phyloP scores from a whole-genome alignment of 2,797 vertebrate genomes.

The Aulostomus chinensis region DNA sequence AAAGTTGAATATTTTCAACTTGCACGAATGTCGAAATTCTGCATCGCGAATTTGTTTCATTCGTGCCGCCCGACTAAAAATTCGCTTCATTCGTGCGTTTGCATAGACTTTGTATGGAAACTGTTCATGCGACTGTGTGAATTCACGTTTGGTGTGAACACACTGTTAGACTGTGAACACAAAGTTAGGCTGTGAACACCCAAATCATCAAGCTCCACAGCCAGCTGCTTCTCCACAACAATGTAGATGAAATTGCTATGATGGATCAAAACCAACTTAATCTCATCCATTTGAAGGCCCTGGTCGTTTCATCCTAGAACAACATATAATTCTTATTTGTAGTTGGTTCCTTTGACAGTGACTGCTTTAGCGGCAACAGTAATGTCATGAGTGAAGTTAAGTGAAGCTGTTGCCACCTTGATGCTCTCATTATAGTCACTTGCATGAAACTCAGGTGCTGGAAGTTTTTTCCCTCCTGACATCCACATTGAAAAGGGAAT shows the following conservation, averaged over 20 bases:
- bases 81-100: too few relatives aligned
- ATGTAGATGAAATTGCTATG: not conserved
- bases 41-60: too few relatives aligned
- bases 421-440: not conserved
- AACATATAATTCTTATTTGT: slow-evolving; percentile 4
- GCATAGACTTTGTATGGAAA: too few relatives aligned
- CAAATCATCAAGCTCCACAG: not conserved
- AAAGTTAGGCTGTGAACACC: slow-evolving; percentile 9
- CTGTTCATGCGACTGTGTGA: too few relatives aligned
- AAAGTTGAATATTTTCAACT: too few relatives aligned
- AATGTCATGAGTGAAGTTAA: not conserved
- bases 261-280: slow-evolving; percentile 2
- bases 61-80: too few relatives aligned
- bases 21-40: too few relatives aligned
- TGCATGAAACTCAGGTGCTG: not conserved
- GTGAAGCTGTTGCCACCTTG: not conserved
- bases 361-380: slow-evolving; percentile 1
- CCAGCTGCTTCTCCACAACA: not conserved
- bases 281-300: not conserved
- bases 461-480: too few relatives aligned
- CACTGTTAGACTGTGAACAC: too few relatives aligned
- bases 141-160: too few relatives aligned
- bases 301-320: not conserved
- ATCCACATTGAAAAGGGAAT: too few relatives aligned
- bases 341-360: slow-evolving; percentile 3